phyloP scores from a whole-genome alignment of 2,113 vertebrate genomes.

The Ramphastos sulfuratus region DNA sequence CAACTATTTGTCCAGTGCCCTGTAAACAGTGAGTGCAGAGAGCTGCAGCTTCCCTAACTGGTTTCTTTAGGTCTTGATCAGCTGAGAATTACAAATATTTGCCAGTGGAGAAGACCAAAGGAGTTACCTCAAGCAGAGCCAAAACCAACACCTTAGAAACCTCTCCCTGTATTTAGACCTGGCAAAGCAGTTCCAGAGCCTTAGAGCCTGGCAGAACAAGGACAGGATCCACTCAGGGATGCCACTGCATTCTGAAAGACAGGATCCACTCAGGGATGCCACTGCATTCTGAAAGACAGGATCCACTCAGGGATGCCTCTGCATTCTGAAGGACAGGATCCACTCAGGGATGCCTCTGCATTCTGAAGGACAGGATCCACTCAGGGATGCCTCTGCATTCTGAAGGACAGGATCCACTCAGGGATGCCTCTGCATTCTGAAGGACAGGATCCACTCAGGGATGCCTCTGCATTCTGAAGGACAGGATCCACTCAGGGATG shows the following conservation, averaged over 20 bases:
- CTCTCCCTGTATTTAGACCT: neutral
- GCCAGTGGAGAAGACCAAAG: neutral
- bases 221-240: neutral
- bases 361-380: neutral
- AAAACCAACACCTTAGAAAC: constrained; percentile 29
- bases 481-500: neutral
- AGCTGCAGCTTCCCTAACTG: neutral
- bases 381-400: neutral
- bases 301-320: neutral
- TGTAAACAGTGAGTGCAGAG: constrained; percentile 14
- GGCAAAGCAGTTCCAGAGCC: neutral
- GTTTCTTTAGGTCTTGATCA: constrained; percentile 24
- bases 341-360: neutral
- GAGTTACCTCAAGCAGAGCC: neutral
- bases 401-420: neutral
- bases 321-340: neutral
- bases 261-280: neutral
- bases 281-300: neutral
- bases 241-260: neutral
- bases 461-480: neutral
- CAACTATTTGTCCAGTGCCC: neutral
- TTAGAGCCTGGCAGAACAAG: neutral
- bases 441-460: neutral
- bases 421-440: neutral
- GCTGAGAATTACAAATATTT: neutral